Conservation (phyloP, 2,797 vertebrate genomes). For the Lemur catta region DNA sequence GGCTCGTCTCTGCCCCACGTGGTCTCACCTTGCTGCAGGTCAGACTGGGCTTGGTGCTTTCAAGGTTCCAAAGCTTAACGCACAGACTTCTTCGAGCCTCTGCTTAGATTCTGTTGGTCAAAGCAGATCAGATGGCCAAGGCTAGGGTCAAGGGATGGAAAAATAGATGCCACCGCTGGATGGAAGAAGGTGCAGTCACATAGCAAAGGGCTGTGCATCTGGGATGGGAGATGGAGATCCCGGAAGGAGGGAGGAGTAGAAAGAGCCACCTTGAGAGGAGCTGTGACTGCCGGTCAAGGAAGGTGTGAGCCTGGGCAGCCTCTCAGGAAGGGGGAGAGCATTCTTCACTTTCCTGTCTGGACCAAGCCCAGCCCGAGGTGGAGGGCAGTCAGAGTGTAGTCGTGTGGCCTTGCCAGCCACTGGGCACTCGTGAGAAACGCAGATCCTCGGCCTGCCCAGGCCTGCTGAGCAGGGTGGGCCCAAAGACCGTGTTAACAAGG, state of each 20-base stretch:
- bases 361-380: background rate
- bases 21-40: background rate
- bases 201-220: background rate
- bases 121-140: background rate
- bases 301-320: background rate
- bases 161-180: background rate
- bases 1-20: fast-evolving
- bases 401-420: fast-evolving
- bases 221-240: too few species aligned
- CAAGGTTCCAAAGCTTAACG: background rate
- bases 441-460: too few species aligned
- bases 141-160: background rate
- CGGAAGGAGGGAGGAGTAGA: background rate
- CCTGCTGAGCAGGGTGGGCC: background rate
- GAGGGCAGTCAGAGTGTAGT: background rate
- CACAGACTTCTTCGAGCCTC: background rate
- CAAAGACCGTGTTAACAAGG: background rate
- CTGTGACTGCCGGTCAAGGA: background rate
- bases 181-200: background rate
- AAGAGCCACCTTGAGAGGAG: background rate
- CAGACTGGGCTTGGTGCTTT: too few species aligned
- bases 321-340: background rate
- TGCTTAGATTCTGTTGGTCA: background rate
- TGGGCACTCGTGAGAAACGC: background rate
- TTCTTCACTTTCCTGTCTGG: background rate